Evolutionary conservation across 2,888 invertebrate genomes (phyloP).

Genomic region (Coremacera marginata): DNA sequence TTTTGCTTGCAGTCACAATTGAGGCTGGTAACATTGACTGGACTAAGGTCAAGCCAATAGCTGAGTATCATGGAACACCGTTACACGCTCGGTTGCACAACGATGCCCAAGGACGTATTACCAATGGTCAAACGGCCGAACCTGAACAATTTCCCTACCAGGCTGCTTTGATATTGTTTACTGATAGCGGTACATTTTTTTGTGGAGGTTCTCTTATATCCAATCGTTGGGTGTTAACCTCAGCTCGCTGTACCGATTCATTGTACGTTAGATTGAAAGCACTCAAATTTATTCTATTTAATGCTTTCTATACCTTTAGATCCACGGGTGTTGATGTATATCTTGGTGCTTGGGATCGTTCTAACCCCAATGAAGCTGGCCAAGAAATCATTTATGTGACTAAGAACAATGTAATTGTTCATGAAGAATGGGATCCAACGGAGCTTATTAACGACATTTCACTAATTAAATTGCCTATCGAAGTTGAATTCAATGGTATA

Average conservation of each 20-base stretch:
- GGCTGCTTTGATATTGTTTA: slow-evolving; percentile 45
- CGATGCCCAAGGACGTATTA: slow-evolving; percentile 45
- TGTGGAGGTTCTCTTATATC: slow-evolving; percentile 58
- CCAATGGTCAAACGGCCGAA: slow-evolving; percentile 49
- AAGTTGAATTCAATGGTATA: slow-evolving; percentile 44
- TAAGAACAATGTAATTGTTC: slow-evolving; percentile 42
- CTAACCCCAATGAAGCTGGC: slow-evolving; percentile 39
- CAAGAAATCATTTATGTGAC: slow-evolving; percentile 44
- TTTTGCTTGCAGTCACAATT: neutral
- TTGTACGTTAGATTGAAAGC: slow-evolving; percentile 3
- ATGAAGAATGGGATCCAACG: slow-evolving; percentile 45
- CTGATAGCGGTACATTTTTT: slow-evolving; percentile 45
- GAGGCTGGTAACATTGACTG: slow-evolving; percentile 48
- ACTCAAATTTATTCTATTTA: neutral
- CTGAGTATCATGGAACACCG: slow-evolving; percentile 48
- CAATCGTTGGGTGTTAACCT: slow-evolving; percentile 53
- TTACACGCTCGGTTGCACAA: neutral
- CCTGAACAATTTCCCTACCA: slow-evolving; percentile 52
- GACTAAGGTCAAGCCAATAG: slow-evolving; percentile 48
- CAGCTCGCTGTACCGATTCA: slow-evolving; percentile 53
- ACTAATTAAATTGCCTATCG: slow-evolving; percentile 48
- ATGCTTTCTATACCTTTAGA: slow-evolving; percentile 2
- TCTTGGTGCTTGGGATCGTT: slow-evolving; percentile 48
- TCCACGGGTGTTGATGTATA: slow-evolving; percentile 41
- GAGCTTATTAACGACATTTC: slow-evolving; percentile 54